A percentile compares a stretch with the other conserved stretches of the same genome.
phyloP scores from a whole-genome alignment of 2,113 vertebrate species.

The Halcyon senegalensis region DNA sequence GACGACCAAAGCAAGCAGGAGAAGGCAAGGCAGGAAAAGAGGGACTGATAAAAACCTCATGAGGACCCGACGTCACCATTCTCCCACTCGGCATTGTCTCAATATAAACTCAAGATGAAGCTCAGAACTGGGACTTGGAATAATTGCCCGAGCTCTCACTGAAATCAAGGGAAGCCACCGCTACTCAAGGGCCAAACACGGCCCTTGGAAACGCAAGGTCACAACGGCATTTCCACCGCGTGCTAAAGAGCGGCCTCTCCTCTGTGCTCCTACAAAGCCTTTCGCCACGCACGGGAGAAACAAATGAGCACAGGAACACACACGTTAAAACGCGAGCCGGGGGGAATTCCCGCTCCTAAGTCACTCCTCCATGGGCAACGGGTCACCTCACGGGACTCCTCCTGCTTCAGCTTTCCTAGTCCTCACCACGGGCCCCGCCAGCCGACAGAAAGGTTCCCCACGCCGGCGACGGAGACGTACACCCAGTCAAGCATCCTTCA shows the following conservation, averaged over 20 bases:
- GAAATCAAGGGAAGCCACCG: not conserved
- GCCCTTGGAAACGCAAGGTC: not conserved
- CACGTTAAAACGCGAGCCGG: not conserved
- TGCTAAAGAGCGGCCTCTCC: not conserved
- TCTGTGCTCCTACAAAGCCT: not conserved
- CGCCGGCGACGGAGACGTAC: not conserved
- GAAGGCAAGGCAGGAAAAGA: not conserved
- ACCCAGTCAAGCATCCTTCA: not conserved
- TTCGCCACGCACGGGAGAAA: not conserved
- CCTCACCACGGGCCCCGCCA: not conserved
- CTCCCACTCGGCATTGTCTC: not conserved
- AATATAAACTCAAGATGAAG: accelerated
- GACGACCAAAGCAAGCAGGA: not conserved
- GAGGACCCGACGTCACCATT: not conserved
- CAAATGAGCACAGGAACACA: not conserved
- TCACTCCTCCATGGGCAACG: not conserved
- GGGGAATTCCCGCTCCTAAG: not conserved
- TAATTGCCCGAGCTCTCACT: not conserved
- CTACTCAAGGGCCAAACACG: not conserved
- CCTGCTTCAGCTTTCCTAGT: not conserved
- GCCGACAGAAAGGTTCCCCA: not conserved
- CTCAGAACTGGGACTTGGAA: not conserved
- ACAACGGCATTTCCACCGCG: not conserved
- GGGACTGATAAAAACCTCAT: not conserved
- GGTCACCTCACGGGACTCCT: not conserved